Conservation (phyloP, 2,888 invertebrate genomes). For the Amphipoea oculea region DNA sequence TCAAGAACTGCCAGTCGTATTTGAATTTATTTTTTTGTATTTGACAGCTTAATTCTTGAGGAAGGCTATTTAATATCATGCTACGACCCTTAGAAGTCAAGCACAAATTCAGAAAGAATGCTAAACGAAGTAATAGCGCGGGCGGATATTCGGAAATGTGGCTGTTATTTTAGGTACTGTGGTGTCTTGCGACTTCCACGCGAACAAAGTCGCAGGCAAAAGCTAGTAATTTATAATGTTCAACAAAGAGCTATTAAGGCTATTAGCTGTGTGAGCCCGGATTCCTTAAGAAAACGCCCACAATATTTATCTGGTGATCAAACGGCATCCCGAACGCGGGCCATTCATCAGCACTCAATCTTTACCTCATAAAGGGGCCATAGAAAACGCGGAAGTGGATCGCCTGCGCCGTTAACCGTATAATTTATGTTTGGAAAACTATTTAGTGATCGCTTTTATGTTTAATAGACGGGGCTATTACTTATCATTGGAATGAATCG, state of each 20-base stretch:
- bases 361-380: conserved; percentile 80
- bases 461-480: conserved; percentile 46
- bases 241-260: conserved; percentile 74
- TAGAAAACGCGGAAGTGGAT: conserved; percentile 80
- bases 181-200: neutral
- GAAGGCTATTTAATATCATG: neutral
- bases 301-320: conserved; percentile 87
- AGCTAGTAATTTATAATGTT: conserved; percentile 59
- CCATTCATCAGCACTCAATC: conserved; percentile 85
- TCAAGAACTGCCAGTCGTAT: neutral
- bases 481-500: conserved; percentile 52
- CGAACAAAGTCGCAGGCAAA: neutral
- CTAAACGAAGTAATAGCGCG: neutral
- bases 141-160: neutral
- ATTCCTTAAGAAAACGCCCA: conserved; percentile 76
- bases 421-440: conserved; percentile 58
- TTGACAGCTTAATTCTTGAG: neutral
- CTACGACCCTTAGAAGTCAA: neutral
- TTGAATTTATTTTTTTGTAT: neutral
- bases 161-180: neutral
- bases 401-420: conserved; percentile 43
- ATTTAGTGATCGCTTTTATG: conserved; percentile 59
- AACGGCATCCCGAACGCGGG: conserved; percentile 78
- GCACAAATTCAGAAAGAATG: neutral
- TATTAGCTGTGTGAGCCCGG: conserved; percentile 78